A percentile compares a stretch with the other conserved stretches of the same genome.
Evolutionary conservation across 2,113 vertebrate genomes (phyloP).

Genomic region (Microtus pennsylvanicus): DNA sequence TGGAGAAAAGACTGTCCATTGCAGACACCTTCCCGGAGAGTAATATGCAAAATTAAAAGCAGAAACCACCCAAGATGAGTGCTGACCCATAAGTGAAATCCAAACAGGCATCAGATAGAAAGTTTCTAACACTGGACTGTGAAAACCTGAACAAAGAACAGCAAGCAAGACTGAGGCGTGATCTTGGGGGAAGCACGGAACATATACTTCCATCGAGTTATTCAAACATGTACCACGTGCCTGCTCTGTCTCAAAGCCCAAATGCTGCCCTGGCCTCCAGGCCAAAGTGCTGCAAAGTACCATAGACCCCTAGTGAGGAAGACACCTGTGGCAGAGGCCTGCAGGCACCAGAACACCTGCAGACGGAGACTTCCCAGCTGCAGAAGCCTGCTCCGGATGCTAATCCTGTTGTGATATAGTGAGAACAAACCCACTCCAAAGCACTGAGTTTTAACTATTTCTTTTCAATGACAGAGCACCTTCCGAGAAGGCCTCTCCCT

Average conservation of each 20-base stretch:
- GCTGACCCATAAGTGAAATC: background rate
- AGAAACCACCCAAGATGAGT: background rate
- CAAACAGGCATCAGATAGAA: background rate
- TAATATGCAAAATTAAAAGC: background rate
- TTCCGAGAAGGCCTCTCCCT: background rate
- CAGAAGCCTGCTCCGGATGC: background rate
- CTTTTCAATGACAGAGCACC: conserved; percentile 27
- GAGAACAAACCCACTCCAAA: background rate
- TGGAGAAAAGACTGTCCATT: background rate
- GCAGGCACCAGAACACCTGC: background rate
- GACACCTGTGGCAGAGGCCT: background rate
- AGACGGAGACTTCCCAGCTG: background rate
- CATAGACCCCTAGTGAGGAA: background rate
- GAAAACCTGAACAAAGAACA: conserved; percentile 2
- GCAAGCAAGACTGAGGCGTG: background rate
- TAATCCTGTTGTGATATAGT: background rate
- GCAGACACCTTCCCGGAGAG: background rate
- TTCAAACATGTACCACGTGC: rapidly evolving
- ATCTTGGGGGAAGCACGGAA: background rate
- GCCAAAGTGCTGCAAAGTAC: rapidly evolving
- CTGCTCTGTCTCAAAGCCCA: background rate
- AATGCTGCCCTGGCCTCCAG: background rate
- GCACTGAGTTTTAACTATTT: background rate
- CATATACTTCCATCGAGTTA: no score
- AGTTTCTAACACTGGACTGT: background rate